Conservation (phyloP, 2,888 invertebrate species). For the Litoditis marina region DNA sequence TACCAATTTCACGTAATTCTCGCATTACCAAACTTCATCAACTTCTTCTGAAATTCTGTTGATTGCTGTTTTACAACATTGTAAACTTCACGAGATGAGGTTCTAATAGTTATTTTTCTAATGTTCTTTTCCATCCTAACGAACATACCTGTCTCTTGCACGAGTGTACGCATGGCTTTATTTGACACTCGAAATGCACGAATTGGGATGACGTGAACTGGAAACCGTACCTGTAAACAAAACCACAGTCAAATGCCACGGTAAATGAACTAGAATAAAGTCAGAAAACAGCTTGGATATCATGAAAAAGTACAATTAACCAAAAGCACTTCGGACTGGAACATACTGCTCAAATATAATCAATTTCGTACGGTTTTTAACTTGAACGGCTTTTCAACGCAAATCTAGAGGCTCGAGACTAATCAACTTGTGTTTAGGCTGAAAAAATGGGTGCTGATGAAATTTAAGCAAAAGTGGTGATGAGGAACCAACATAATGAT, state of each 20-base stretch:
- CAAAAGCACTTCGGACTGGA: too few species aligned
- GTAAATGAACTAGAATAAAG: too few species aligned
- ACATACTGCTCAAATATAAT: neutral
- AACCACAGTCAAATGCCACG: neutral
- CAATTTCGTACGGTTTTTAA: neutral
- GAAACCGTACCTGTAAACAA: slow-evolving; percentile 38
- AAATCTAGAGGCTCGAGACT: slow-evolving; percentile 58
- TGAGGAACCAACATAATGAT: too few species aligned
- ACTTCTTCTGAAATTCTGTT: too few species aligned
- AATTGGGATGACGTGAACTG: slow-evolving; percentile 57
- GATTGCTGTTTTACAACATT: neutral
- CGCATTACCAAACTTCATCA: too few species aligned
- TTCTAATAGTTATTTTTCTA: neutral
- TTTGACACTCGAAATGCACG: slow-evolving; percentile 58
- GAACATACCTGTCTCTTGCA: slow-evolving; percentile 45
- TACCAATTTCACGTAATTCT: too few species aligned
- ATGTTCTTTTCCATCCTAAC: neutral
- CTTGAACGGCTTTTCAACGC: neutral
- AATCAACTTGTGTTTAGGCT: too few species aligned
- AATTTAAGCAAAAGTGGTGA: too few species aligned
- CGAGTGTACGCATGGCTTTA: slow-evolving; percentile 51
- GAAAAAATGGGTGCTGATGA: too few species aligned
- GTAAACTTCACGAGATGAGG: neutral
- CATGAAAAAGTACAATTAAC: too few species aligned
- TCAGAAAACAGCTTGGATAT: too few species aligned